These are phyloP conservation scores for Ips typographus DNA, from an alignment of 1,140 invertebrate species.

Conservation along the genomic window DNA sequence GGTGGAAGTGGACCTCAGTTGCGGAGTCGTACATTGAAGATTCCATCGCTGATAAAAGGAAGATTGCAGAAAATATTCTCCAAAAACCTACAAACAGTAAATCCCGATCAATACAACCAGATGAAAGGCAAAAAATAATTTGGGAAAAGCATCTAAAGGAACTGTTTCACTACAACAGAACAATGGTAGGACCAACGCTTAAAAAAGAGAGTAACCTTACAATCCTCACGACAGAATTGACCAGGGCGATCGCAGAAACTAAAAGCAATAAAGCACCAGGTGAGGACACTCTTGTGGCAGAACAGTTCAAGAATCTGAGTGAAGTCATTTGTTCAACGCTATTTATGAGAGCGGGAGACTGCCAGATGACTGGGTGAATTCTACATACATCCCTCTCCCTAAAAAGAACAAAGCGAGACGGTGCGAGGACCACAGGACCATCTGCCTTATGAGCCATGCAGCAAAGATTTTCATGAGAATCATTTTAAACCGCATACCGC, in stretches of 20 bases:
- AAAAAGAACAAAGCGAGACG: too few species aligned
- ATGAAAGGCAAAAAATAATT: neutral
- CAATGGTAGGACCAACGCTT: slow-evolving; percentile 5
- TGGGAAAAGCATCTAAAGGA: slow-evolving; percentile 20
- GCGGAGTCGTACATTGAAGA: too few species aligned
- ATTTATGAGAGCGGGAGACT: neutral
- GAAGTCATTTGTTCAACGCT: neutral
- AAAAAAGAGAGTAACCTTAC: slow-evolving; percentile 21
- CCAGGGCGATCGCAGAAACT: slow-evolving; percentile 15
- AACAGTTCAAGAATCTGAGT: slow-evolving; percentile 10
- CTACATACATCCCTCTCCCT: neutral
- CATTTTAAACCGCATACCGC: too few species aligned
- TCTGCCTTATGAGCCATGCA: too few species aligned
- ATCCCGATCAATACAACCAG: too few species aligned
- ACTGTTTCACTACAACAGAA: slow-evolving; percentile 12
- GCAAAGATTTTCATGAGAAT: too few species aligned
- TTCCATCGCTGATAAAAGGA: too few species aligned
- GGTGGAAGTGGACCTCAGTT: too few species aligned
- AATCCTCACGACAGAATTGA: slow-evolving; percentile 15
- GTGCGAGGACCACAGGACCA: too few species aligned
- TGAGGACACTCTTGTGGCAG: slow-evolving; percentile 1
- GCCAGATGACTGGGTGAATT: neutral
- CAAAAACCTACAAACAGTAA: too few species aligned
- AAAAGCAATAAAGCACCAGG: slow-evolving; percentile 20
- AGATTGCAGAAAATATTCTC: too few species aligned